Evolutionary conservation across 2,888 invertebrate species (phyloP).

Genomic region (Dasypogon diadema): DNA sequence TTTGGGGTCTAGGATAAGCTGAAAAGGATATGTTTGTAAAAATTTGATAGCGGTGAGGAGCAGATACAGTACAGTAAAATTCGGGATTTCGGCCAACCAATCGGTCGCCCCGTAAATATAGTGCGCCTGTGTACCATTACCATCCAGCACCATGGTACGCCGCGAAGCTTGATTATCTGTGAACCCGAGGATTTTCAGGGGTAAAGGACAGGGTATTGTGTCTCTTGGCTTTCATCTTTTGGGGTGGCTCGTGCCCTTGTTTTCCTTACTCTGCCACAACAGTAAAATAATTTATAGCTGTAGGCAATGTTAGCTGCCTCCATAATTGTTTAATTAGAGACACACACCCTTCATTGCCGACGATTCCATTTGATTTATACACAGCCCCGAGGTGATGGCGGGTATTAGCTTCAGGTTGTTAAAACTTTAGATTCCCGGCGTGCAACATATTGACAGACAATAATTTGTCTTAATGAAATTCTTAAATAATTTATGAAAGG

Average conservation of each 20-base stretch:
- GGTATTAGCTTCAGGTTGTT: slow-evolving; percentile 20
- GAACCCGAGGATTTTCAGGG: neutral
- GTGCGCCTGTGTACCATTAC: neutral
- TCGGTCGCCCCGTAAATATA: neutral
- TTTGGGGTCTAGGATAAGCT: slow-evolving; percentile 40
- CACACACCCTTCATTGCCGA: slow-evolving; percentile 53
- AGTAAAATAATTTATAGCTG: slow-evolving; percentile 52
- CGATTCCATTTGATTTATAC: slow-evolving; percentile 33
- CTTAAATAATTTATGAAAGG: slow-evolving; percentile 66
- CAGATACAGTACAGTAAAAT: slow-evolving; percentile 15
- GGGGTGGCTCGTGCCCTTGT: slow-evolving; percentile 27
- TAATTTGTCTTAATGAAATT: slow-evolving; percentile 70
- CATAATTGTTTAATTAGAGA: slow-evolving; percentile 56
- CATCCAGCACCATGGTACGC: neutral
- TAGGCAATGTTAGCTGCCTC: slow-evolving; percentile 48
- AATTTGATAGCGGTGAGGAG: slow-evolving; percentile 24
- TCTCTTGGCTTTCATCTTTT: neutral
- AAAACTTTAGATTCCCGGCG: slow-evolving; percentile 38
- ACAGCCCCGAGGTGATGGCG: slow-evolving; percentile 2
- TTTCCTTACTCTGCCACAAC: slow-evolving; percentile 27
- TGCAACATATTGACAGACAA: slow-evolving; percentile 69
- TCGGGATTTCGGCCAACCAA: slow-evolving; percentile 6
- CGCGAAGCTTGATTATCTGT: slow-evolving; percentile 31
- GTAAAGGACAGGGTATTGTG: neutral
- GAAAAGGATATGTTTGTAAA: slow-evolving; percentile 44